Percentiles rank a stretch among this genome's conserved stretches.
phyloP scores from a whole-genome alignment of 2,888 invertebrate genomes.

The Phyto melanocephala region DNA sequence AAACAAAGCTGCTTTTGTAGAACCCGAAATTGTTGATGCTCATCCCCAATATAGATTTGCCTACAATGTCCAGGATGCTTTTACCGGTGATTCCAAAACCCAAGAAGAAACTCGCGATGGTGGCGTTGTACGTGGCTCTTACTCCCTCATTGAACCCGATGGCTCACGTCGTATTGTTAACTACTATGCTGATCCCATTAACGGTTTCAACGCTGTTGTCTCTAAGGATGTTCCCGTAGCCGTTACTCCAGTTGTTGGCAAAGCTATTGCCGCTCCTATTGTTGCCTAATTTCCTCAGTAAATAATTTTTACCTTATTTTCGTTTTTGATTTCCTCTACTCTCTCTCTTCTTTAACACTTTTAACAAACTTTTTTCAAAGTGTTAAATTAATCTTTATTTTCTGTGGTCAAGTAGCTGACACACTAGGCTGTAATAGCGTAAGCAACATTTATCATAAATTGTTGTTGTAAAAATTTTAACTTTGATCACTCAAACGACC shows the following conservation, averaged over 20 bases:
- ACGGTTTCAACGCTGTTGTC: conserved; percentile 80
- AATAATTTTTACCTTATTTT: neutral
- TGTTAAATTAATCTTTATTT: conserved; percentile 34
- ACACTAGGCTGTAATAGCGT: conserved; percentile 66
- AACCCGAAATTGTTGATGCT: conserved; percentile 78
- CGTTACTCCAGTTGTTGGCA: conserved; percentile 76
- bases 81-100: conserved; percentile 80
- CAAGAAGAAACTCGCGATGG: conserved; percentile 80
- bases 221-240: conserved; percentile 77
- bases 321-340: conserved; percentile 33
- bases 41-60: conserved; percentile 79
- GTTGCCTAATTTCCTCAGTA: conserved; percentile 69
- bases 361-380: neutral
- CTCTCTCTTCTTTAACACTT: neutral
- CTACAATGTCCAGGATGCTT: conserved; percentile 79
- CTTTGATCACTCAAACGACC: conserved; percentile 71
- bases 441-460: conserved; percentile 70
- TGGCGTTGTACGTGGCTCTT: conserved; percentile 80
- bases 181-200: conserved; percentile 79
- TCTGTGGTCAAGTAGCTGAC: conserved; percentile 56
- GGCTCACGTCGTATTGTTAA: conserved; percentile 79
- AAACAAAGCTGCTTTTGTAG: conserved; percentile 68
- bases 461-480: conserved; percentile 74
- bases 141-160: conserved; percentile 80
- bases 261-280: conserved; percentile 73